Evolutionary conservation across 2,888 invertebrate species (phyloP), one percentile per base, ranked within the genome.

Genomic region (Spodoptera littoralis): DNA sequence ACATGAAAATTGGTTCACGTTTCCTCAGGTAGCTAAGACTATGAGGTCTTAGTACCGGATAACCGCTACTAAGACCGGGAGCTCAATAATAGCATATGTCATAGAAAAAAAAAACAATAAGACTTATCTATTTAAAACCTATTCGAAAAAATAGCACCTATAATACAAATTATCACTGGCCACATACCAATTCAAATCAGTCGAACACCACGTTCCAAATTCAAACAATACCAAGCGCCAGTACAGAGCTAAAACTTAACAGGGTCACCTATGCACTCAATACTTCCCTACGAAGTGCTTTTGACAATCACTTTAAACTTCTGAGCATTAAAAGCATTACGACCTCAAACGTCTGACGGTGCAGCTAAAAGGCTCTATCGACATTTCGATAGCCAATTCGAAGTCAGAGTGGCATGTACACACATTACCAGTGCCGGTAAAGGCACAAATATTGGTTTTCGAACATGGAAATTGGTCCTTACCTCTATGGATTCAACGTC

Each of bases 341-440:
- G 71, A 69, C 72, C 68, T 77, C 78, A 84, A 83, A 85, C 71
- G 77, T 60, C 64, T 53, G 50, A 70, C 59, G 53, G 56, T 66
- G 49, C 51, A 61, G 60, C 57, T 61, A 65, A 69, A 73, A 69
- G 69, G 60, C 75, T 80, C 81, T 77, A 81, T 84, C 81, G 77
- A 84, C 82, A 82, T 80, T 81, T 83, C 83, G 79, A 83, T 82
- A 79, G 84, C 80, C 84, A 87, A 85, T 86, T 85, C 76, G 67
- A 72, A 66, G 71, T 66, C 60, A 65, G 70, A 84, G 83, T 80
- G 83, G 62, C 77, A 58, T 70, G 86, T 86, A 89, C 85, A 90
- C 87, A 90, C 89, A 88, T 88, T 88, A 88, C 83, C 81, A 80
- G 13, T 73, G 68, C 69, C 36, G 27, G 30, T 42, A 58, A 52